Base-by-base conservation (phyloP, 2,113 vertebrate species). In the Microcebus murinus region DNA sequence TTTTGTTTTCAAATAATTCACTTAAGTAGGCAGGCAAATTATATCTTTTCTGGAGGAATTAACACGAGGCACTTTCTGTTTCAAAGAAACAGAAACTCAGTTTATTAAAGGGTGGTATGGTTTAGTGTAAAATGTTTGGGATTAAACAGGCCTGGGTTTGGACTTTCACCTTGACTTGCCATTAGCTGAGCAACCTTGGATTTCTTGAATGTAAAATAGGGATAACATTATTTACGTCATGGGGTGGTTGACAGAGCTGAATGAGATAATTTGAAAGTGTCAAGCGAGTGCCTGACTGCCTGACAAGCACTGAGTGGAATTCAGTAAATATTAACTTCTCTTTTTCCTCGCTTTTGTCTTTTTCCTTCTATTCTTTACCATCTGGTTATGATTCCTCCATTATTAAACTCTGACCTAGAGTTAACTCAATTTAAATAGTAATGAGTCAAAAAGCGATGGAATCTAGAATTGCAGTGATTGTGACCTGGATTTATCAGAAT, bases 1-100 rank as follows among this genome's bases (percentile, higher is more conserved):
- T 70, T 95, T 84, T 15, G 6, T 61, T 93, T 95, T 70, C 3
- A 92, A 31, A 81, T n/a, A 94, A 76, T 86, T 92, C n/a, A 42
- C 25, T 52, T 34, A 87, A 20, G 6, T 42, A 52, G n/a, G 39
- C 42, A 82, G 34, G 20, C 31, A 81, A 81, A 14, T 70, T 36
- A 11, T 52, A 15, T 36, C 2, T 87, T 90, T 93, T 80, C 77
- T 91, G 34, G 29, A 39, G 86, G 5, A 89, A 45, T 67, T 81
- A 77, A 61, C 67, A 76, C 20, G 57, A 25, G 48, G 4, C 10
- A 11, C 15, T 84, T 84, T 79, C 29, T 55, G 21, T 63, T 92
- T 94, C 86, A 65, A 73, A 42, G 20, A 77, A 85, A 84, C 2
- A 86, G 91, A 94, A n/a, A 34, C 84, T 81, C 10, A 61, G 4